Percentiles rank a stretch among this genome's conserved stretches.
These are phyloP conservation scores for Lepeophtheirus nordmannii DNA, from an alignment of 2,888 invertebrate species.

Conservation along the genomic window DNA sequence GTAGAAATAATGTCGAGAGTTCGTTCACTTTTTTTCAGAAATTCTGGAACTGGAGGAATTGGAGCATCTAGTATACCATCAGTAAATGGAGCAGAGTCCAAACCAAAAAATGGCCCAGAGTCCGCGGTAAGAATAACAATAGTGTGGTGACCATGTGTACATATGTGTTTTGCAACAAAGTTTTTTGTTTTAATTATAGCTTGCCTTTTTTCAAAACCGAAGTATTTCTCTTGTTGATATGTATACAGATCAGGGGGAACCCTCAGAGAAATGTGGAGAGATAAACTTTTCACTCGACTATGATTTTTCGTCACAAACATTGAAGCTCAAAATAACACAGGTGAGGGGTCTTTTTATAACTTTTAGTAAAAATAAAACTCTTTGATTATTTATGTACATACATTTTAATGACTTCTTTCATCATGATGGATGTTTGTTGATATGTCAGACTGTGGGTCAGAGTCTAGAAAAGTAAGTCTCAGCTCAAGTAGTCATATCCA, in stretches of 20 bases:
- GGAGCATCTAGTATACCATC: neutral
- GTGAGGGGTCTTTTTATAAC: conserved; percentile 43
- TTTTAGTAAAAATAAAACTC: neutral
- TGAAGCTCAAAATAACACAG: conserved; percentile 76
- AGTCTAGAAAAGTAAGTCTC: too few relatives aligned
- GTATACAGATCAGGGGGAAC: conserved; percentile 84
- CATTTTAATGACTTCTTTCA: conserved; percentile 8
- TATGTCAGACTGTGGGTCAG: too few relatives aligned
- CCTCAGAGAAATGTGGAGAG: conserved; percentile 82
- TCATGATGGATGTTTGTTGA: neutral
- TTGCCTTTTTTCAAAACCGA: conserved; percentile 66
- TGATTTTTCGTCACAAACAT: conserved; percentile 80
- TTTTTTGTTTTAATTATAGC: conserved; percentile 35
- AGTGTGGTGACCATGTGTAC: neutral
- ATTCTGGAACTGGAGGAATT: neutral
- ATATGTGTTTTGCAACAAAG: neutral
- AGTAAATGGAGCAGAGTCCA: neutral
- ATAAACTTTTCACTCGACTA: conserved; percentile 85
- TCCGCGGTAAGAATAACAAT: neutral
- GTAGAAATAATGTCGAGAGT: too few relatives aligned
- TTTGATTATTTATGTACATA: too few relatives aligned
- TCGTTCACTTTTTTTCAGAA: neutral
- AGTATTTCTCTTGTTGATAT: conserved; percentile 81
- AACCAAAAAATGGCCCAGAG: neutral
- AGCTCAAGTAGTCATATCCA: too few relatives aligned